Evolutionary conservation across 1,140 invertebrate genomes (phyloP).

Genomic region (Aphaenogaster ashmeadi): DNA sequence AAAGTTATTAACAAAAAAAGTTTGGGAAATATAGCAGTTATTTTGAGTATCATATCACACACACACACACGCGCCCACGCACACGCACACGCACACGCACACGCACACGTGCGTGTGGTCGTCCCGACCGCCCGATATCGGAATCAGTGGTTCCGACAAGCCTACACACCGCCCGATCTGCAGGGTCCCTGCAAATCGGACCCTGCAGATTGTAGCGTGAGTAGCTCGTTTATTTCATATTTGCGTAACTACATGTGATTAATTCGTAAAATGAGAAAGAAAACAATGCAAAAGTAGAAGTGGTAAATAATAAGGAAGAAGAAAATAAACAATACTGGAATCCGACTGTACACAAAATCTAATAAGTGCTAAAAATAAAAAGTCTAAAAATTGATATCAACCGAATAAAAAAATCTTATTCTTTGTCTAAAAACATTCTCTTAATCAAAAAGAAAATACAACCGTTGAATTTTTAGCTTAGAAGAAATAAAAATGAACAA

Average conservation of each 20-base stretch:
- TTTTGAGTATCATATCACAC: no score
- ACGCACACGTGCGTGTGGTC: no score
- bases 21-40: no score
- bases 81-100: no score
- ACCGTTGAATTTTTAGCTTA: not conserved
- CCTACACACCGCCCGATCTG: no score
- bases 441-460: not conserved
- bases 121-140: no score
- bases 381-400: not conserved
- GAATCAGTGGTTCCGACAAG: no score
- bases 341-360: not conserved
- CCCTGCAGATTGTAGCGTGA: no score
- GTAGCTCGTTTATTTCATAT: not conserved
- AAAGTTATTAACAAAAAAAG: no score
- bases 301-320: not conserved
- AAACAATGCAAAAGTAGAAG: not conserved
- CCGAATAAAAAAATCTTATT: not conserved
- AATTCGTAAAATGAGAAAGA: not conserved
- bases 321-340: not conserved
- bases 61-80: no score
- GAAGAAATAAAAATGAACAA: not conserved
- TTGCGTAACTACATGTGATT: not conserved
- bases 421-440: not conserved
- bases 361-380: slow-evolving; percentile 6
- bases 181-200: no score